Percentiles rank a stretch among this genome's conserved stretches.
These are phyloP conservation scores for Thymelicus sylvestris DNA, from an alignment of 2,888 invertebrate genomes.

Conservation along the genomic window DNA sequence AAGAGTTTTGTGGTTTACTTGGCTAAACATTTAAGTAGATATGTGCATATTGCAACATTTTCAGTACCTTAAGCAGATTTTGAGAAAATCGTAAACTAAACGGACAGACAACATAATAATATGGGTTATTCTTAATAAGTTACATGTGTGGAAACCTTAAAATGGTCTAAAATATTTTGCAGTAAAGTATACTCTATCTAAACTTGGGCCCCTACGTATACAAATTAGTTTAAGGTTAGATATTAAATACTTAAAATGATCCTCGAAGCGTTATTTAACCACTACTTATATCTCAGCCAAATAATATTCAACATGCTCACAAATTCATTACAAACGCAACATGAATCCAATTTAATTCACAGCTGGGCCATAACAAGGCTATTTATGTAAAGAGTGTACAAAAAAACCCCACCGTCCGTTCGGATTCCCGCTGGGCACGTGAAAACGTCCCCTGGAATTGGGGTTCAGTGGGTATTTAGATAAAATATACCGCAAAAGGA, in stretches of 20 bases:
- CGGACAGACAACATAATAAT: no score
- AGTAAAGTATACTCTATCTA: no score
- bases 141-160: no score
- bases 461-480: neutral
- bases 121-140: no score
- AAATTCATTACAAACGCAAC: slow-evolving; percentile 74
- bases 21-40: no score
- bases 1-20: no score
- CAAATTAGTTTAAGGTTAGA: neutral
- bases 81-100: no score
- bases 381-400: slow-evolving; percentile 62
- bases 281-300: slow-evolving; percentile 15
- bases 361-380: slow-evolving; percentile 73
- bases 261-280: slow-evolving; percentile 18
- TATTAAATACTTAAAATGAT: neutral
- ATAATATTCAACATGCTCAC: slow-evolving; percentile 51
- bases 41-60: no score
- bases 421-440: slow-evolving; percentile 65
- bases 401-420: slow-evolving; percentile 55
- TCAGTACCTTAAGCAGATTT: no score
- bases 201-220: neutral
- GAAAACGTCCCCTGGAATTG: slow-evolving; percentile 61
- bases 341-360: slow-evolving; percentile 78
- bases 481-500: no score
- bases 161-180: no score